Evolutionary conservation across 2,797 vertebrate genomes (phyloP).

Genomic region (Hemibagrus guttatus): DNA sequence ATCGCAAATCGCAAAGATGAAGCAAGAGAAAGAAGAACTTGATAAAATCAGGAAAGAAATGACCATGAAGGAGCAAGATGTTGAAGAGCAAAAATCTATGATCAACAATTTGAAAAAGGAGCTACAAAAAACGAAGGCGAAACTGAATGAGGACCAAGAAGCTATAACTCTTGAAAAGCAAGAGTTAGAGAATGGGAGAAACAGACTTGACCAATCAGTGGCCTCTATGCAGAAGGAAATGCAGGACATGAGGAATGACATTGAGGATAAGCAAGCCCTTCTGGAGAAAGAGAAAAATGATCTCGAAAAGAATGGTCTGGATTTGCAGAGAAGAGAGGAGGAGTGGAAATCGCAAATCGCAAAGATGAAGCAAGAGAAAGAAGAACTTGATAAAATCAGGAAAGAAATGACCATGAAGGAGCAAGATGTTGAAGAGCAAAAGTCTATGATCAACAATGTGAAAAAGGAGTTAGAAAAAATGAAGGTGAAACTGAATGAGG

Average conservation of each 20-base stretch:
- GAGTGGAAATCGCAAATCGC: not conserved
- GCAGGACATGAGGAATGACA: constrained; percentile 1
- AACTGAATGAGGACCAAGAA: not conserved
- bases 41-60: not conserved
- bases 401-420: constrained; percentile 10
- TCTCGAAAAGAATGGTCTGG: not conserved
- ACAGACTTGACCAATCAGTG: constrained; percentile 5
- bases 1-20: not conserved
- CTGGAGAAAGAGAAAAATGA: constrained; percentile 22
- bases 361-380: not conserved
- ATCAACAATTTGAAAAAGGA: constrained; percentile 9
- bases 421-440: constrained; percentile 6
- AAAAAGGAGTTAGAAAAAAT: constrained; percentile 29
- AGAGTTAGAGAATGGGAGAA: constrained; percentile 19
- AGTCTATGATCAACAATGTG: not conserved
- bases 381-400: too few species aligned
- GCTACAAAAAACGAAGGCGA: constrained; percentile 20
- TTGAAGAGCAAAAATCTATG: not conserved
- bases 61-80: constrained; percentile 23
- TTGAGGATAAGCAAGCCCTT: not conserved
- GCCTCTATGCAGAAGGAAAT: constrained; percentile 13
- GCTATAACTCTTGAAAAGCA: constrained; percentile 8
- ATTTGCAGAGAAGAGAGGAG: constrained; percentile 9
- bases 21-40: constrained; percentile 27
- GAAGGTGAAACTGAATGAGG: not conserved